Base-by-base conservation (phyloP, 2,888 invertebrate genomes). In the Mesopsocus fuscifrons region DNA sequence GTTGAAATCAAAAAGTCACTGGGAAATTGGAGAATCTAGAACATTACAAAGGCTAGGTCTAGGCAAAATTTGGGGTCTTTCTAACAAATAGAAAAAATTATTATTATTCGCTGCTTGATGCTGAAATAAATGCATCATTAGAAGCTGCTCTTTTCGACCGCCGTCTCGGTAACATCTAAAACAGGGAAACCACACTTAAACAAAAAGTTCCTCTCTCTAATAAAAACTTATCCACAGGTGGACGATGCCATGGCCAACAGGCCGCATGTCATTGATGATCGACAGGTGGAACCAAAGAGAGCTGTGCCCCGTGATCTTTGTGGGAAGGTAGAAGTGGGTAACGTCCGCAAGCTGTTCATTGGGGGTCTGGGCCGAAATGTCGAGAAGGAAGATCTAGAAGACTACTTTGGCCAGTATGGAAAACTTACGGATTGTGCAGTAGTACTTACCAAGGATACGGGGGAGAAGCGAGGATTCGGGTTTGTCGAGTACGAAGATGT, bases 271-370 rank as follows among this genome's bases (percentile, higher is more conserved):
- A 64, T 73, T 43, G 72, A 72, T 54, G 68, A 66, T 3, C 59
- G 69, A 51, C 63, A 64, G 45, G 69, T 73, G 2, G 73, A 74
- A 53, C 65, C 72, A 1, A 73, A 74, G 52, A 54, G 73, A 49
- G 73, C 73, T 40, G 48, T 50, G 17, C 50, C 50, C 18, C 45
- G 49, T 46, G 45, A 46, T 40, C 47, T 52, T 34, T 54, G 64
- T 45, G 62, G 61, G 2, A 59, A 60, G 47, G 61, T 64, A 6
- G 66, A 66, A 50, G 60, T 65, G 5, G 60, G 65, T 8, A 62
- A 67, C 2, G 65, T 66, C 9, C 64, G 67, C 49, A 71, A 69
- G 51, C 53, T 71, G 34, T 70, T 68, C 53, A 62, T 70, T 43
- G 68, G 69, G 42, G 67, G 68, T 11, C 52, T 71, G 31, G 67